phyloP scores from a whole-genome alignment of 2,888 invertebrate species.

The Dexiosoma caninum region DNA sequence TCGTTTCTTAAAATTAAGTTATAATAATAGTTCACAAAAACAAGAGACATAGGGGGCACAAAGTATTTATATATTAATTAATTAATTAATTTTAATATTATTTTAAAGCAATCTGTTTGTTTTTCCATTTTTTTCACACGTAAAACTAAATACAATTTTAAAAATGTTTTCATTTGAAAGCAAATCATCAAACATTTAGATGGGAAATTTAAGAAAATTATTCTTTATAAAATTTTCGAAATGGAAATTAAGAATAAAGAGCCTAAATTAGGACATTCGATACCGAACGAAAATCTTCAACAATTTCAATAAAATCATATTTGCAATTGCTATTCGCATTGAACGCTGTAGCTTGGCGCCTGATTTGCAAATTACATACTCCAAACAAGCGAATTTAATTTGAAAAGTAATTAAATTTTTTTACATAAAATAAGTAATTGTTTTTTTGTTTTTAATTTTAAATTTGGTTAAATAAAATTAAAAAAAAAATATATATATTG shows the following conservation, averaged over 20 bases:
- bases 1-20: conserved; percentile 1
- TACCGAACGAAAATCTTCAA: too few species aligned
- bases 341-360: too few species aligned
- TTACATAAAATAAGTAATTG: too few species aligned
- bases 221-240: neutral
- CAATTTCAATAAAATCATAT: too few species aligned
- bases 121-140: neutral
- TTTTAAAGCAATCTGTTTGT: neutral
- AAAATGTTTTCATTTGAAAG: neutral
- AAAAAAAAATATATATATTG: neutral
- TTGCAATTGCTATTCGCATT: too few species aligned
- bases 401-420: neutral
- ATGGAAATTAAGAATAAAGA: neutral
- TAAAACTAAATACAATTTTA: conserved; percentile 10
- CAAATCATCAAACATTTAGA: neutral
- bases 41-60: conserved; percentile 2
- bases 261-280: too few species aligned
- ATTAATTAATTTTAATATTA: neutral
- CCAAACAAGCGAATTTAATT: neutral
- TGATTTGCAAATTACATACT: too few species aligned
- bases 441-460: too few species aligned
- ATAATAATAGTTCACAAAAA: conserved; percentile 2
- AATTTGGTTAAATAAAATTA: conserved; percentile 21
- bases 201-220: too few species aligned
- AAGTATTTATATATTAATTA: neutral